These are phyloP conservation scores for Rhorus exstirpatorius DNA, from an alignment of 2,888 invertebrate species.

Conservation along the genomic window DNA sequence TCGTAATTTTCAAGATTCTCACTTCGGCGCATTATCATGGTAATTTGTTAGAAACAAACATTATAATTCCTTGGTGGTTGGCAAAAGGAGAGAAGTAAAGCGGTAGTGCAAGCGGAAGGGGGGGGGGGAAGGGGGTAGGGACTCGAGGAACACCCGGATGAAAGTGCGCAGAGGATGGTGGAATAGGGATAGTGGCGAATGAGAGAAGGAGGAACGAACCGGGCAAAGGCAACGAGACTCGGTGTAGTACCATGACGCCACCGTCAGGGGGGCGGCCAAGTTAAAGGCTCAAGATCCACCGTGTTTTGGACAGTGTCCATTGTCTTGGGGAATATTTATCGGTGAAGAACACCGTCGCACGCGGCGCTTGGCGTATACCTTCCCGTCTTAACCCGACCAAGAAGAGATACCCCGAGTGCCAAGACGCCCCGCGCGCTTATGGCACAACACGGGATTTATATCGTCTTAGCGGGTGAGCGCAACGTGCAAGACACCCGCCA, in stretches of 20 bases:
- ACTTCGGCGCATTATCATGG: constrained; percentile 84
- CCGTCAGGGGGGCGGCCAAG: constrained; percentile 76
- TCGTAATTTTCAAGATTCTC: constrained; percentile 56
- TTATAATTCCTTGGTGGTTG: constrained; percentile 82
- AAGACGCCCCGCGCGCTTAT: constrained; percentile 62
- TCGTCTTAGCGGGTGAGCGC: constrained; percentile 70
- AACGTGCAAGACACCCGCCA: constrained; percentile 67
- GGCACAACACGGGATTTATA: constrained; percentile 76
- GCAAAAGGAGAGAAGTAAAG: constrained; percentile 47
- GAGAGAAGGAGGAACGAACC: constrained; percentile 57
- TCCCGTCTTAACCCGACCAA: constrained; percentile 49
- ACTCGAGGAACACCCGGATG: constrained; percentile 66
- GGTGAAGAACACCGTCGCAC: constrained; percentile 74
- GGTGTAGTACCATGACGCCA: constrained; percentile 56
- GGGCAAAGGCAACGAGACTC: constrained; percentile 79
- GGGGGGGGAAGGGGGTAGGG: too few relatives aligned
- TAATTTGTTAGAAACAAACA: constrained; percentile 86
- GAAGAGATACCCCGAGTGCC: constrained; percentile 65
- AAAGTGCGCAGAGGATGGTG: constrained; percentile 68
- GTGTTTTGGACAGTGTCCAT: constrained; percentile 86
- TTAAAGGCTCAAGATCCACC: constrained; percentile 85
- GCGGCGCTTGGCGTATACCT: constrained; percentile 33
- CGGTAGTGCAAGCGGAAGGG: constrained; percentile 60
- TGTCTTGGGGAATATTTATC: constrained; percentile 85
- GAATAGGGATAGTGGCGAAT: constrained; percentile 44